Base-by-base conservation (phyloP, 2,113 vertebrate species). In the Neopipo cinnamomea region DNA sequence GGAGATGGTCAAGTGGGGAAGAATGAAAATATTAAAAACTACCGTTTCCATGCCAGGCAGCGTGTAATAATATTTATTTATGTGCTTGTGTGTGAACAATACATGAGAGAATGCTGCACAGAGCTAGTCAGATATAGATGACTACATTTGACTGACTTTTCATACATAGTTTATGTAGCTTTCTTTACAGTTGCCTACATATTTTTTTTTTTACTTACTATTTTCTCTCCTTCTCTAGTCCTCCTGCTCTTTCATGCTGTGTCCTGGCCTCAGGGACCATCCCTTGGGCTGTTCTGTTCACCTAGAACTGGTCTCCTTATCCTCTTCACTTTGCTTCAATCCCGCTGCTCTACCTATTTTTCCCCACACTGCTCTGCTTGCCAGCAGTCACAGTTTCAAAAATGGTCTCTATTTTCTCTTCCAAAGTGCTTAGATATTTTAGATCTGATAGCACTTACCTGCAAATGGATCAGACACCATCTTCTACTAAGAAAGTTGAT, bases 361-460 rank as follows among this genome's bases (percentile, higher is more conserved):
- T 31, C 42, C 61, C 81, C 33, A 50, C 39, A 71, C 63, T 2
- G 0, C 52, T 88, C 75, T 91, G 75, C 89, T 95, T 0, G 86
- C 86, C 96, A 97, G 87, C 87, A 91, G 89, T 95, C 94, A 85
- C 95, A 96, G 92, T 96, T 96, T 94, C 91, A 96, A 73, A 95
- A 96, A 76, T 88, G 84, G 93, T 96, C 95, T 95, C 71, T 95
- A 77, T 95, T 96, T 96, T 95, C 94, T 88, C 31, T 86, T 91
- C 63, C 74, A 66, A 95, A 94, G 80, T 89, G 24, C 42, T 92
- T 47, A 50, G 49, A 37, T 3, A 0, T 37, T 42, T 78, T 31
- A 67, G 22, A 47, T 31, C 41, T 7, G 14, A 39, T 35, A 63
- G 52, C 49, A 70, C 28, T 63, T 95, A 37, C 8, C 52, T 89